phyloP scores from a whole-genome alignment of 2,888 invertebrate genomes.

The Cyaniris semiargus region DNA sequence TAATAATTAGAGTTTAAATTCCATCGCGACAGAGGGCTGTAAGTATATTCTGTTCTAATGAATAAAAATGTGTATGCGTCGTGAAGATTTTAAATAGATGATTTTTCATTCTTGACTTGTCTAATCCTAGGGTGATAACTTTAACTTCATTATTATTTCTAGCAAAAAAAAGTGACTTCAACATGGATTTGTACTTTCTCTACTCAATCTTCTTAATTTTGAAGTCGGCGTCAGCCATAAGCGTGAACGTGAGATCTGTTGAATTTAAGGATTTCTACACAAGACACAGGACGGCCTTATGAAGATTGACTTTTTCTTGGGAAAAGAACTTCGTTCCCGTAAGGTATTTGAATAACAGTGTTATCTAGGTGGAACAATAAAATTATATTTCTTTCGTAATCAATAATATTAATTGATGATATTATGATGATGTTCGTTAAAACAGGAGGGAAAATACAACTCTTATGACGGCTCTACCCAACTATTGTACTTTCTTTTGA shows the following conservation, averaged over 20 bases:
- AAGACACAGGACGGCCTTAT: too few species aligned
- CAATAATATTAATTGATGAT: background rate
- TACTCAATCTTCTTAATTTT: too few species aligned
- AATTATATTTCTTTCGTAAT: background rate
- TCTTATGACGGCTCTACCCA: slow-evolving; percentile 54
- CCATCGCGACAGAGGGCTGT: slow-evolving; percentile 32
- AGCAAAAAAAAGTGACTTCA: too few species aligned
- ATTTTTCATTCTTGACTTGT: slow-evolving; percentile 31
- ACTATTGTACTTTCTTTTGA: slow-evolving; percentile 46
- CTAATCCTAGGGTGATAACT: background rate
- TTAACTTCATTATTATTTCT: background rate
- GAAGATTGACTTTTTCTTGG: too few species aligned
- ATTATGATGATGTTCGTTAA: slow-evolving; percentile 30
- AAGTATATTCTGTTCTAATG: slow-evolving; percentile 38
- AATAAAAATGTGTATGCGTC: slow-evolving; percentile 42
- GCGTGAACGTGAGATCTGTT: too few species aligned
- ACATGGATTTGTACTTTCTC: too few species aligned
- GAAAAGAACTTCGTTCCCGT: too few species aligned
- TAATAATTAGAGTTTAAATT: slow-evolving; percentile 35
- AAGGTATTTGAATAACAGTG: too few species aligned
- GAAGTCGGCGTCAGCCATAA: too few species aligned
- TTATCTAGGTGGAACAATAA: too few species aligned
- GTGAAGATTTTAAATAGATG: slow-evolving; percentile 40
- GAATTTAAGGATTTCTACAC: too few species aligned
- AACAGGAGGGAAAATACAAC: slow-evolving; percentile 43